Conservation (phyloP, 2,888 invertebrate genomes). For the Thysanoteuthis rhombus region DNA sequence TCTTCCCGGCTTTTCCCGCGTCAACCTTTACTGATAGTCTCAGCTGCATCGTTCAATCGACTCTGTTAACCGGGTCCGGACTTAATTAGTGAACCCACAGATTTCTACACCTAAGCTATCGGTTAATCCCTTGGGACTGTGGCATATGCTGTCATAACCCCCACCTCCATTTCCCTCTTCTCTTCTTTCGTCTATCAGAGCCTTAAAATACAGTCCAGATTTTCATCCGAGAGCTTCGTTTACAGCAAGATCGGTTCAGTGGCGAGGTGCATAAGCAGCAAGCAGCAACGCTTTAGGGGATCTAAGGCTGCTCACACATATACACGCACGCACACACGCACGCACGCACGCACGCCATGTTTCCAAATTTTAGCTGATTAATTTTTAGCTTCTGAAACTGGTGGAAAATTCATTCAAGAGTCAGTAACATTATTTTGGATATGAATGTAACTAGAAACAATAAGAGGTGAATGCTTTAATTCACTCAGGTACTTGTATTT, state of each 20-base stretch:
- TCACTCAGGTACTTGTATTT: no score
- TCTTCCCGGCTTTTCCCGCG: background rate
- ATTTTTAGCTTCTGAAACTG: no score
- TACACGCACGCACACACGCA: no score
- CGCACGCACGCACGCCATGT: no score
- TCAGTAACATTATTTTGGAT: no score
- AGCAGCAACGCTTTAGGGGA: no score
- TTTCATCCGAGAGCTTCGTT: background rate
- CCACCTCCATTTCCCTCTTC: background rate
- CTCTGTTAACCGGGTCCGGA: background rate
- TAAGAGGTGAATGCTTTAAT: no score
- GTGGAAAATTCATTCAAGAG: no score
- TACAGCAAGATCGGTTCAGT: background rate
- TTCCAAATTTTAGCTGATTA: no score
- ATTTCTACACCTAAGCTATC: background rate
- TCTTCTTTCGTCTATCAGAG: background rate
- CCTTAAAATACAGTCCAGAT: background rate
- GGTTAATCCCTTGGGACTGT: background rate
- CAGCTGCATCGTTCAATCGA: background rate
- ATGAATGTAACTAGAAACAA: no score
- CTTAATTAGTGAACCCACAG: background rate
- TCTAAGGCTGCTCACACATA: no score
- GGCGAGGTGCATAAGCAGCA: no score
- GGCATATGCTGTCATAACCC: background rate
- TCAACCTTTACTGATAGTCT: background rate